phyloP scores from a whole-genome alignment of 92 coral and sea anemone genomes.

The Actinernus sp. region DNA sequence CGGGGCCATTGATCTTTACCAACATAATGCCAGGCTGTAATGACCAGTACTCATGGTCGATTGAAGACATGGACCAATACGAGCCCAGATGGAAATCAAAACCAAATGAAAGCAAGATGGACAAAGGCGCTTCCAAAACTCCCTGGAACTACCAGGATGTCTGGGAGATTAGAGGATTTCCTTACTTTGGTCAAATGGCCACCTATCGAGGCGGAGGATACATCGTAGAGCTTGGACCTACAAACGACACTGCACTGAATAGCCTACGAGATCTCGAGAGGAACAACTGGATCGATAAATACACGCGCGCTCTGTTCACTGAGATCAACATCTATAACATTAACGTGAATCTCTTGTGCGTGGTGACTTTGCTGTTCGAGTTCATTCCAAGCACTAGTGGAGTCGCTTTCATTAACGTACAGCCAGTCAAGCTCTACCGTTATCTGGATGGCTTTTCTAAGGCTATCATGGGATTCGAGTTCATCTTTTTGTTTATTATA shows the following conservation, averaged over 20 bases:
- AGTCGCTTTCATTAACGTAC: constrained; percentile 64
- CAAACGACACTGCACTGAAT: constrained; percentile 40
- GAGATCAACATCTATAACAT: constrained; percentile 88
- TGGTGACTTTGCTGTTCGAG: constrained; percentile 76
- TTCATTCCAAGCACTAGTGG: constrained; percentile 82
- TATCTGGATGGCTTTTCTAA: constrained; percentile 78
- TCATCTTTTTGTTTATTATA: constrained; percentile 65
- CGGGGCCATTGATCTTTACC: constrained; percentile 50
- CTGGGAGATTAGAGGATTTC: constrained; percentile 81
- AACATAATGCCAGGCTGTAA: constrained; percentile 67
- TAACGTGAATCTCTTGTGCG: constrained; percentile 81
- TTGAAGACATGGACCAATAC: constrained; percentile 72
- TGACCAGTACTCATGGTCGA: constrained; percentile 83
- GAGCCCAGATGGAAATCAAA: constrained; percentile 56
- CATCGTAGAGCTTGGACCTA: constrained; percentile 73
- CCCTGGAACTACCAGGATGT: constrained; percentile 68
- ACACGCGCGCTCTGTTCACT: constrained; percentile 83
- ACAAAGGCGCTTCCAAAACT: constrained; percentile 7
- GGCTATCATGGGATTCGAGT: constrained; percentile 80
- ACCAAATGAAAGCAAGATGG: constrained; percentile 17
- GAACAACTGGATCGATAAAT: constrained; percentile 78
- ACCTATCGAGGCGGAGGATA: constrained; percentile 92
- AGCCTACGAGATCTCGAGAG: constrained; percentile 25
- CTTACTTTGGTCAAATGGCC: constrained; percentile 84
- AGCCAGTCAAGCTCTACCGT: constrained; percentile 80